Conservation (phyloP, 2,797 vertebrate species). For the Megalops cyprinoides region DNA sequence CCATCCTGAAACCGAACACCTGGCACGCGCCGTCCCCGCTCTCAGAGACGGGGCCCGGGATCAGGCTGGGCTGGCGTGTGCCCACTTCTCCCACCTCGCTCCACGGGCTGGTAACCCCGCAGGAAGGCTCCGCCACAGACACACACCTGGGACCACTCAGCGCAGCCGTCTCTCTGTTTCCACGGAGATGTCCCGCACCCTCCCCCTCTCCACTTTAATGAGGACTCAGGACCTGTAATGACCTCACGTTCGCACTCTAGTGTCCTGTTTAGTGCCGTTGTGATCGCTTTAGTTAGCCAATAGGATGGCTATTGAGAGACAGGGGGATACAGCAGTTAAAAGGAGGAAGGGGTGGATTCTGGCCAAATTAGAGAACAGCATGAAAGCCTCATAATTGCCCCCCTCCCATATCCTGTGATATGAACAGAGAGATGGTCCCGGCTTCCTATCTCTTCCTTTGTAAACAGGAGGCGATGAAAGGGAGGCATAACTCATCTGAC, state of each 20-base stretch:
- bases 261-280: background rate
- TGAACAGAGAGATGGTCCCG: background rate
- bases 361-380: conserved; percentile 22
- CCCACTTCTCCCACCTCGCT: too few species aligned
- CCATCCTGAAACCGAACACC: background rate
- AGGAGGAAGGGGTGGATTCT: conserved; percentile 27
- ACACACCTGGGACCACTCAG: conserved; percentile 17
- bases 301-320: background rate
- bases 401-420: background rate
- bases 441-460: conserved; percentile 20
- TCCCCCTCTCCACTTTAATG: background rate
- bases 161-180: background rate
- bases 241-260: background rate
- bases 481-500: too few species aligned
- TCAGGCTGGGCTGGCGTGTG: too few species aligned
- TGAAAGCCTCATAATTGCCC: conserved; percentile 13
- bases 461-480: conserved; percentile 36
- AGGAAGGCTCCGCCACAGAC: background rate
- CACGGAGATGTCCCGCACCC: background rate
- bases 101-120: background rate
- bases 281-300: background rate
- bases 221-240: background rate
- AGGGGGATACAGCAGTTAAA: background rate
- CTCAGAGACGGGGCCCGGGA: background rate
- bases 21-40: background rate